A percentile compares a stretch with the other conserved stretches of the same genome.
Evolutionary conservation across 53 echinoderm and acorn worm species (phyloP).

Genomic region (Glandiceps talaboti): DNA sequence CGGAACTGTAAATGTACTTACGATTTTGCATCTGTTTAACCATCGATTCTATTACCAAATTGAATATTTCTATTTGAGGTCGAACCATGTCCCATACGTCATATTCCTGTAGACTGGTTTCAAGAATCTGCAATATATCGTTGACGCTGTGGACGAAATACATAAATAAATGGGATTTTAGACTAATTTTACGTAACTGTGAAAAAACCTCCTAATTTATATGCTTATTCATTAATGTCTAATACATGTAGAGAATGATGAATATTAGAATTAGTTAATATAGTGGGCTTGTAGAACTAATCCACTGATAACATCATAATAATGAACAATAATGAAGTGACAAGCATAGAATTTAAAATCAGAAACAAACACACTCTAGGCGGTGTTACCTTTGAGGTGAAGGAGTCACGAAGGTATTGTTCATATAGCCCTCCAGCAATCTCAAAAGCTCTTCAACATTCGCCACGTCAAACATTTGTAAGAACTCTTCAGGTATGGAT

Average conservation of each 20-base stretch:
- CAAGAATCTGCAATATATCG: conserved; percentile 8
- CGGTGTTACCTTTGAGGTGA: neutral
- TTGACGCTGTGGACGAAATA: neutral
- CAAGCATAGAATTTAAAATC: too few species aligned
- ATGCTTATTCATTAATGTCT: too few species aligned
- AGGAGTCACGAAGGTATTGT: neutral
- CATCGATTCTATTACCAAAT: conserved; percentile 26
- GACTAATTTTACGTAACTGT: too few species aligned
- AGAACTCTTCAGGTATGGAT: neutral
- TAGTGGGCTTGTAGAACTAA: too few species aligned
- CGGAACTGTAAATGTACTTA: too few species aligned
- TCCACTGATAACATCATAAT: too few species aligned
- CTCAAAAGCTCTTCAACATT: neutral
- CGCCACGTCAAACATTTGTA: neutral
- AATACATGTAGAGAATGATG: too few species aligned
- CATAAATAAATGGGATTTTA: too few species aligned
- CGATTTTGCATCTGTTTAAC: conserved; percentile 1
- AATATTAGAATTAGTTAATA: too few species aligned
- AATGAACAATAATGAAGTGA: too few species aligned
- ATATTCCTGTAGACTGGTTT: conserved; percentile 9
- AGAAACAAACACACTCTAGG: too few species aligned
- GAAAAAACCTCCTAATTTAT: too few species aligned
- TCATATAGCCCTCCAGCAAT: neutral
- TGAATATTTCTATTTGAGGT: conserved; percentile 32
- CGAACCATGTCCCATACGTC: conserved; percentile 32